Conservation (phyloP, 2,113 vertebrate genomes). For the Pedionomus torquatus region DNA sequence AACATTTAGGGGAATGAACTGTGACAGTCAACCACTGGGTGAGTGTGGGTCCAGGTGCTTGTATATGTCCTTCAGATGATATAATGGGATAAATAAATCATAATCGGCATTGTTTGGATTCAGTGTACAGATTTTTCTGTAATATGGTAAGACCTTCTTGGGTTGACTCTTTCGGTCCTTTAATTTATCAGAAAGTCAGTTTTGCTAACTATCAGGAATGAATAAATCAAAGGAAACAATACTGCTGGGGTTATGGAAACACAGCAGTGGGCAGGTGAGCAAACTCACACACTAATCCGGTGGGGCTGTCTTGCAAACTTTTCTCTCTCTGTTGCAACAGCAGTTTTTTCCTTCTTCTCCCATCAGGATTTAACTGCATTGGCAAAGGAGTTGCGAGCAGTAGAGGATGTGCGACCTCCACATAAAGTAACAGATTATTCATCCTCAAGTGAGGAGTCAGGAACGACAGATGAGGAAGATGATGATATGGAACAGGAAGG, state of each 20-base stretch:
- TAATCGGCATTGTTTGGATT: background rate
- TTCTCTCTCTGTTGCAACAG: background rate
- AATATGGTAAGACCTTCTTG: background rate
- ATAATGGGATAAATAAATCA: background rate
- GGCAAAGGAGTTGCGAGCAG: slow-evolving; percentile 94
- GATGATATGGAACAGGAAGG: slow-evolving; percentile 96
- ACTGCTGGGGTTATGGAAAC: background rate
- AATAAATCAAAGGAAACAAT: background rate
- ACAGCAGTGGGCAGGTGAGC: background rate
- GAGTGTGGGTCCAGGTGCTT: background rate
- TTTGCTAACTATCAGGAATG: background rate
- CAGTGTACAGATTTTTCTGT: background rate
- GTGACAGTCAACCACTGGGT: background rate
- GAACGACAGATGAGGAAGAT: slow-evolving; percentile 95
- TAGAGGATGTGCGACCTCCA: slow-evolving; percentile 91
- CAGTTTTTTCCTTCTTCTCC: background rate
- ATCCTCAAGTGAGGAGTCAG: slow-evolving; percentile 96
- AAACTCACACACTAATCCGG: rapidly evolving
- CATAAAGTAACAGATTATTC: slow-evolving; percentile 98
- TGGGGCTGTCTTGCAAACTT: background rate
- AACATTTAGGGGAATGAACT: background rate
- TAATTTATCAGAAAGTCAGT: background rate
- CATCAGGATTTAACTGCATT: slow-evolving; percentile 91
- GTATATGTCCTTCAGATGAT: background rate
- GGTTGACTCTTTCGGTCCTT: background rate